These are phyloP conservation scores for Ramphastos sulfuratus DNA, from an alignment of 2,113 vertebrate species.

Conservation along the genomic window DNA sequence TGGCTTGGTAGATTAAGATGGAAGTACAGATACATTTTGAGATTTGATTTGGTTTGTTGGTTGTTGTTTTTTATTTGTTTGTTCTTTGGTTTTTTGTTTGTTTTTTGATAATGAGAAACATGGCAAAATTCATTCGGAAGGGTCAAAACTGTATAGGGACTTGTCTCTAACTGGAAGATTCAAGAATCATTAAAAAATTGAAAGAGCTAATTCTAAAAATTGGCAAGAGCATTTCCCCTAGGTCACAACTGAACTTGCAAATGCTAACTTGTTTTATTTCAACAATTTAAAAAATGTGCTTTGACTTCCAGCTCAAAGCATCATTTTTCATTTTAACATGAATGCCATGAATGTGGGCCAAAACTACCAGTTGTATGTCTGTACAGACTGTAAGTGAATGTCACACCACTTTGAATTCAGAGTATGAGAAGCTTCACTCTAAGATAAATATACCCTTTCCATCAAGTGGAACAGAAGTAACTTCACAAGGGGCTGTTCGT, in stretches of 20 bases:
- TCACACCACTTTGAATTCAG: neutral
- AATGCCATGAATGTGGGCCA: neutral
- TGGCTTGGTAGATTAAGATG: neutral
- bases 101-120: neutral
- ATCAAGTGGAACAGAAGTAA: neutral
- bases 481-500: neutral
- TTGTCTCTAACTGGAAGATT: neutral
- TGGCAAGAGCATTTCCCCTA: neutral
- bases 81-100: neutral
- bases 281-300: neutral
- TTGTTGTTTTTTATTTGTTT: no score
- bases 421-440: neutral
- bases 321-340: neutral
- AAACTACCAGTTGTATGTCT: neutral
- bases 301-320: neutral
- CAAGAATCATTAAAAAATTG: neutral
- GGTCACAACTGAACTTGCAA: neutral
- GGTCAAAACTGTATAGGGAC: neutral
- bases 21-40: neutral
- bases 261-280: neutral
- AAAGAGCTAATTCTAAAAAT: neutral
- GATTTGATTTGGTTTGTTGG: no score
- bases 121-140: neutral
- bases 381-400: neutral
- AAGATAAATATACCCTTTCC: neutral